Conservation (phyloP, 1,140 invertebrate species). For the Camponotus pennsylvanicus region DNA sequence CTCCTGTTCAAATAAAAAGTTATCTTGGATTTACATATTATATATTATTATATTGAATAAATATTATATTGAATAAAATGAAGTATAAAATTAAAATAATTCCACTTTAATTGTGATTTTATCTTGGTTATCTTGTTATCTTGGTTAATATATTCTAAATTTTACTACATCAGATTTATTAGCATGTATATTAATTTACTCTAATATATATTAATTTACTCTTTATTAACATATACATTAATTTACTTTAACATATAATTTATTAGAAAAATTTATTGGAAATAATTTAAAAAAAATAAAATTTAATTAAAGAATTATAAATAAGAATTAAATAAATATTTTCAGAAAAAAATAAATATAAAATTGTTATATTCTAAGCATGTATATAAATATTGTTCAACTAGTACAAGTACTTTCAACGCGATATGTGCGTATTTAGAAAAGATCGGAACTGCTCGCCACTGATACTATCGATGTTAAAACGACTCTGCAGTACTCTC, state of each 20-base stretch:
- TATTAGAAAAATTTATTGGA: neutral
- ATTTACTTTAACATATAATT: neutral
- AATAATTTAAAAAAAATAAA: neutral
- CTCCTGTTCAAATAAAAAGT: neutral
- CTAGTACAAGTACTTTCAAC: neutral
- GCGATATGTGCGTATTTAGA: neutral
- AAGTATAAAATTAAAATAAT: no score
- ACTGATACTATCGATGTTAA: neutral
- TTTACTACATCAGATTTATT: neutral
- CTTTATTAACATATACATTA: neutral
- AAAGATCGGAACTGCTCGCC: constrained; percentile 1
- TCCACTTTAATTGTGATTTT: neutral
- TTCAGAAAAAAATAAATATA: neutral
- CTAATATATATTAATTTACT: no score
- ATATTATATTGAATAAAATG: no score
- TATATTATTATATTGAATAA: neutral
- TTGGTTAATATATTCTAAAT: neutral
- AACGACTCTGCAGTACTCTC: neutral
- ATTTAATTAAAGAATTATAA: neutral
- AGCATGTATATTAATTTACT: neutral
- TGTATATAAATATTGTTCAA: neutral
- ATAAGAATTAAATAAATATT: neutral
- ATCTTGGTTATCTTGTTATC: neutral
- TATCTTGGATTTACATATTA: neutral
- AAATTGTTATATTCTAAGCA: neutral